phyloP scores from a whole-genome alignment of 2,113 vertebrate species.

The Anguilla japonica region DNA sequence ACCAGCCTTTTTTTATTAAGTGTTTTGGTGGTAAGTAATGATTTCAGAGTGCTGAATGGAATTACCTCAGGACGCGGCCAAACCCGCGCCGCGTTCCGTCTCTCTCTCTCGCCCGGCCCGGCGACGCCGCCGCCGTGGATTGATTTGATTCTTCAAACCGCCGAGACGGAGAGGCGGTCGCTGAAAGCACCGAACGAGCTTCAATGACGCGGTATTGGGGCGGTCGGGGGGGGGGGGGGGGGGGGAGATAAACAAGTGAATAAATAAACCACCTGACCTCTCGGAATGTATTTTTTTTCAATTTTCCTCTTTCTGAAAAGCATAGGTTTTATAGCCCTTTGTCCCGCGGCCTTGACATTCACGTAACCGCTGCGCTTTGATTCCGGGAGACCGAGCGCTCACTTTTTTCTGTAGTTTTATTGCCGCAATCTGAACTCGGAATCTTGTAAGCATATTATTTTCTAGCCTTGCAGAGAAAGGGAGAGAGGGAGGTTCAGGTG shows the following conservation, averaged over 20 bases:
- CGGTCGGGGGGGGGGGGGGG: too few species aligned
- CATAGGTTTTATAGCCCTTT: not conserved
- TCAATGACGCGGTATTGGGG: not conserved
- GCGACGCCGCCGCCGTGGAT: conserved; percentile 34
- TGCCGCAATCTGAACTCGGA: not conserved
- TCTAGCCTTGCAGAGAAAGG: conserved; percentile 69
- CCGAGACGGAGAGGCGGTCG: conserved; percentile 42
- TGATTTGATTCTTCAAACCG: conserved; percentile 44
- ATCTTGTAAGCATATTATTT: conserved; percentile 53
- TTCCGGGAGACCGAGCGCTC: not conserved
- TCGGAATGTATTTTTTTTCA: not conserved
- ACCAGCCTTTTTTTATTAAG: conserved; percentile 70
- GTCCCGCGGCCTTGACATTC: conserved; percentile 5
- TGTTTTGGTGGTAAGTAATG: conserved; percentile 63
- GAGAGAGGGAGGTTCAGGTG: not conserved
- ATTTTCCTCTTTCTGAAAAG: not conserved
- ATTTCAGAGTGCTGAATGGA: conserved; percentile 65
- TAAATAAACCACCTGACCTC: conserved; percentile 4
- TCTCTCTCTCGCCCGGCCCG: conserved; percentile 48
- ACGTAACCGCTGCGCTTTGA: not conserved
- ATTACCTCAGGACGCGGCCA: conserved; percentile 59
- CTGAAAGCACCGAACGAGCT: not conserved
- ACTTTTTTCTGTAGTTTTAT: not conserved
- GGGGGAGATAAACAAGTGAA: not conserved
- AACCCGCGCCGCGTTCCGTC: conserved; percentile 52